Percentiles rank a stretch among this genome's conserved stretches.
These are phyloP conservation scores for Vulpes ferrilata DNA, from an alignment of 2,113 vertebrate genomes.

Conservation along the genomic window DNA sequence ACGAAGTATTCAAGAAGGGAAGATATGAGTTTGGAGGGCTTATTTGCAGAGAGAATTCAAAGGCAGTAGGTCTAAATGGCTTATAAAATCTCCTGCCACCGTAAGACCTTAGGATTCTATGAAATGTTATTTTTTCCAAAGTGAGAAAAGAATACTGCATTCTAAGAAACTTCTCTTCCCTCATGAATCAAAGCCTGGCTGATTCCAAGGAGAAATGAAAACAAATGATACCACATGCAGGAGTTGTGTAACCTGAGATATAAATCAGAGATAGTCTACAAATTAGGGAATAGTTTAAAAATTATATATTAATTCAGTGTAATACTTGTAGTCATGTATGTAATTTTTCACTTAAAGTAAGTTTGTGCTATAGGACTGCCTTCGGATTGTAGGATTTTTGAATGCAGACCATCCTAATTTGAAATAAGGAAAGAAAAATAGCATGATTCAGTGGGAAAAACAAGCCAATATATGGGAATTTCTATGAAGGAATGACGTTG, in stretches of 20 bases:
- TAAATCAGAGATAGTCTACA: neutral
- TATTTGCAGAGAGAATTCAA: neutral
- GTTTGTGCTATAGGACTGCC: neutral
- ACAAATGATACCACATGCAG: neutral
- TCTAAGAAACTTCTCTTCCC: neutral
- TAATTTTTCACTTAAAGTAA: neutral
- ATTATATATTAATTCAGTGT: neutral
- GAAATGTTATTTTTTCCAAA: neutral
- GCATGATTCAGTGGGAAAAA: neutral
- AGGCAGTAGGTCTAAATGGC: neutral
- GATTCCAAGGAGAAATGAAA: neutral
- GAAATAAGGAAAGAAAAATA: neutral
- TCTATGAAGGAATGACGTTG: neutral
- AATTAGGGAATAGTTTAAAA: neutral
- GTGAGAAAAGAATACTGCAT: neutral
- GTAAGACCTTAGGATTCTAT: neutral
- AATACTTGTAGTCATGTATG: neutral
- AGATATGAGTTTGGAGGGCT: neutral
- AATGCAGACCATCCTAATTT: neutral
- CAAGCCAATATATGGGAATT: neutral
- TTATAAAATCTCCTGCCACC: neutral
- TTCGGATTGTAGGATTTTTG: neutral
- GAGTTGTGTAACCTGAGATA: neutral
- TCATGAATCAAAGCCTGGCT: slow-evolving; percentile 1
- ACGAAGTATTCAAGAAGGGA: neutral